A percentile compares a stretch with the other conserved stretches of the same genome.
Evolutionary conservation across 2,888 invertebrate species (phyloP).

Genomic region (Blastobasis adustella): DNA sequence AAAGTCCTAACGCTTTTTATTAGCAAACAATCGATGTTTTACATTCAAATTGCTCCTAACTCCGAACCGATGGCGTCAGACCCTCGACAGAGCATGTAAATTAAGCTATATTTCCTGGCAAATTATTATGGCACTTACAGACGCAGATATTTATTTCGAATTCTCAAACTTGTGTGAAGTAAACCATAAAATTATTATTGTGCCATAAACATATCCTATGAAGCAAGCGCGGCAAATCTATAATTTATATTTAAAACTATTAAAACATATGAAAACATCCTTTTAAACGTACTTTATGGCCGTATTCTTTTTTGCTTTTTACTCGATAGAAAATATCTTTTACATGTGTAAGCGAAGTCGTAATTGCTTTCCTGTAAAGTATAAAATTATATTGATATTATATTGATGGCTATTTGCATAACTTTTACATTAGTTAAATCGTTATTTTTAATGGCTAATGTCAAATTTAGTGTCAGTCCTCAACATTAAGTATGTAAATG

Average conservation of each 20-base stretch:
- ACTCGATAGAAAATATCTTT: too few species aligned
- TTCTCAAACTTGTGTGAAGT: too few species aligned
- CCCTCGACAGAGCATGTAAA: conserved; percentile 27
- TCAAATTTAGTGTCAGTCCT: too few species aligned
- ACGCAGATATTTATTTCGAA: not conserved
- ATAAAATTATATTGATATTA: too few species aligned
- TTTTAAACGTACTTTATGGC: too few species aligned
- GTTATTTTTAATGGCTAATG: not conserved
- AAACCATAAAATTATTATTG: too few species aligned
- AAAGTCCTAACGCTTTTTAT: conserved; percentile 22
- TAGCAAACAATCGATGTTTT: conserved; percentile 25
- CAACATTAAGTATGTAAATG: too few species aligned
- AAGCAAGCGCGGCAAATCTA: conserved; percentile 5
- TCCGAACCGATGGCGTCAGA: conserved; percentile 18
- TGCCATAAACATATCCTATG: too few species aligned
- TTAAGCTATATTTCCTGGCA: conserved; percentile 13
- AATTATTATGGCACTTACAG: not conserved
- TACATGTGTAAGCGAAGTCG: too few species aligned
- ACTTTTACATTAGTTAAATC: not conserved
- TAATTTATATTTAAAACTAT: conserved; percentile 5
- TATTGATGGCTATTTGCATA: too few species aligned
- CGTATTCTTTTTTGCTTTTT: too few species aligned
- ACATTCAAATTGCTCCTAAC: conserved; percentile 25
- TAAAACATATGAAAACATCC: not conserved
- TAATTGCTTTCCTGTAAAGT: too few species aligned